Percentiles rank a stretch among this genome's conserved stretches.
phyloP scores from a whole-genome alignment of 2,113 vertebrate genomes.

The Eulemur macaco region DNA sequence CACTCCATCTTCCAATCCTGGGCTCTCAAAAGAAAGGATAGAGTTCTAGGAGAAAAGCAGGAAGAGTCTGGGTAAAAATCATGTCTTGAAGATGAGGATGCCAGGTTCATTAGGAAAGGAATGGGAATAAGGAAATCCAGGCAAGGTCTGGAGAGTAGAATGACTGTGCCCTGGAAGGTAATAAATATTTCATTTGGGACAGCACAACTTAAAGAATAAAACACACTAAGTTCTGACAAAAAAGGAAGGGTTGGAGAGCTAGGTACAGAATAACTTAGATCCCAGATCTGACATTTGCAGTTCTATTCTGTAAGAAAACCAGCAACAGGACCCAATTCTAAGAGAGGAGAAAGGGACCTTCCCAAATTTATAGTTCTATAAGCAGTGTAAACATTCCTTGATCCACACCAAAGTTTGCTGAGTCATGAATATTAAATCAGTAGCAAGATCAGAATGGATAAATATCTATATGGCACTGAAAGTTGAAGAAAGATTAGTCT shows the following conservation, averaged over 20 bases:
- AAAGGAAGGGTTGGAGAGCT: not conserved
- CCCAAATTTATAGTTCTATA: constrained; percentile 43
- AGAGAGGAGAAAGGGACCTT: not conserved
- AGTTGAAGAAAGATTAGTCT: constrained; percentile 16
- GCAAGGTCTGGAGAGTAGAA: not conserved
- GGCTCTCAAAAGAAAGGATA: not conserved
- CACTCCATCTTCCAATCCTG: not conserved
- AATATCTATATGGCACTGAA: constrained; percentile 5
- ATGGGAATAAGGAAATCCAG: not conserved
- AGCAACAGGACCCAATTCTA: constrained; percentile 29
- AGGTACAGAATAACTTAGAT: constrained; percentile 1
- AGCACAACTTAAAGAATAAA: constrained; percentile 10
- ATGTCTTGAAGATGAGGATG: not conserved
- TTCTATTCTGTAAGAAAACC: not conserved
- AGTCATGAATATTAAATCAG: constrained; percentile 77
- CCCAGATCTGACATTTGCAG: not conserved
- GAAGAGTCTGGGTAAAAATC: not conserved
- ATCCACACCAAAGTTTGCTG: constrained; percentile 62
- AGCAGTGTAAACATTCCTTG: constrained; percentile 37
- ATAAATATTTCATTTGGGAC: not conserved
- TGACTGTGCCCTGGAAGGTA: not conserved
- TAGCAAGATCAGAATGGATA: constrained; percentile 50
- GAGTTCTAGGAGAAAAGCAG: constrained; percentile 11
- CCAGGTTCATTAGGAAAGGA: not conserved
- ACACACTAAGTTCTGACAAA: not conserved